Percentiles rank a stretch among this genome's conserved stretches.
These are phyloP conservation scores for Syngnathus scovelli DNA, from an alignment of 2,113 vertebrate genomes.

Conservation along the genomic window DNA sequence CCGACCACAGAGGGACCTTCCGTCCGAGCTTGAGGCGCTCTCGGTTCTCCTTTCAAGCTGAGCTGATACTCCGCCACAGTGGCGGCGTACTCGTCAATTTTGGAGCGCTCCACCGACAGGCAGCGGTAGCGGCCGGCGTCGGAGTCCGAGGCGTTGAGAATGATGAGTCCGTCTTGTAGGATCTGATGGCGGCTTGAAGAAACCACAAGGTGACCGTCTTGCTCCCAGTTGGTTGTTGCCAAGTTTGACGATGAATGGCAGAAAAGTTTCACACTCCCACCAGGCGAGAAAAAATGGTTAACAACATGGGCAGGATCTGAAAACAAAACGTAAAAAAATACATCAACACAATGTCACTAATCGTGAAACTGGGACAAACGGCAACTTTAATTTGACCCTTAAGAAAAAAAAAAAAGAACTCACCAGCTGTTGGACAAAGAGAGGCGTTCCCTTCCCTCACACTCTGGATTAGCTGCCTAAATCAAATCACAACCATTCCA, in stretches of 20 bases:
- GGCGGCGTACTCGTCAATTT: constrained; percentile 26
- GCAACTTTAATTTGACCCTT: too few species aligned
- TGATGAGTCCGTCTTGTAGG: constrained; percentile 49
- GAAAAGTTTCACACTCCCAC: constrained; percentile 46
- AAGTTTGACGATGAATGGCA: constrained; percentile 64
- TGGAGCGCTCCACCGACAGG: constrained; percentile 57
- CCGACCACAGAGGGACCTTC: constrained; percentile 18
- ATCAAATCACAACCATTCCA: constrained; percentile 5
- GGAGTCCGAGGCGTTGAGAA: constrained; percentile 42
- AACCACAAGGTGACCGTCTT: constrained; percentile 7
- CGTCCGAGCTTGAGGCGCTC: not conserved
- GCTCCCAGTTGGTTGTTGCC: constrained; percentile 57
- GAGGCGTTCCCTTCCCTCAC: constrained; percentile 61
- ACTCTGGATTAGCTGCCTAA: constrained; percentile 71
- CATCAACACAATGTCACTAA: too few species aligned
- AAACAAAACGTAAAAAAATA: constrained; percentile 19
- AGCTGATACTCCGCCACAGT: constrained; percentile 47
- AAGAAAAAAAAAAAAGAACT: constrained; percentile 9
- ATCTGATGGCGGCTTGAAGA: constrained; percentile 37
- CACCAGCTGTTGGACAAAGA: constrained; percentile 60
- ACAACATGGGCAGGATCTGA: constrained; percentile 41
- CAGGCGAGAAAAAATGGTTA: constrained; percentile 28
- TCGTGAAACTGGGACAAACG: too few species aligned
- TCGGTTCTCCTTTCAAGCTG: not conserved
- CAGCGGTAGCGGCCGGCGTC: constrained; percentile 66